Conservation (phyloP, 2,113 vertebrate species). For the Cynopterus brachyotis region DNA sequence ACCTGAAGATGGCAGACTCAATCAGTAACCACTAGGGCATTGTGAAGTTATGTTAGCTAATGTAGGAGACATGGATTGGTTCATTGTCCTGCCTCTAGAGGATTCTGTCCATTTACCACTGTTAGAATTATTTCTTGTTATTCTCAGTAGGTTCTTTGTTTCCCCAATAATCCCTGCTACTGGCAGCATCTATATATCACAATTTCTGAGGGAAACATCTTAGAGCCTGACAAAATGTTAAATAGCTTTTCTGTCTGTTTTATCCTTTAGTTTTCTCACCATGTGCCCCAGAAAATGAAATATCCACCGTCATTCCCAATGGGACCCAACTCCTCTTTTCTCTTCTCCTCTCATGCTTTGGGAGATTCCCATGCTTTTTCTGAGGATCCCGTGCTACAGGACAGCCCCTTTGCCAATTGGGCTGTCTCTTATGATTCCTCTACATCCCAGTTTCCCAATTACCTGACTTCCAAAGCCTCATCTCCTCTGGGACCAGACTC, state of each 20-base stretch:
- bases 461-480: slow-evolving; percentile 80
- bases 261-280: slow-evolving; percentile 78
- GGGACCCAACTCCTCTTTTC: slow-evolving; percentile 83
- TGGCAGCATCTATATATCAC: slow-evolving; percentile 6
- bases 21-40: not conserved
- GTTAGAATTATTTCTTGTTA: slow-evolving; percentile 50
- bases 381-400: slow-evolving; percentile 87
- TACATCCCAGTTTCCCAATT: slow-evolving; percentile 86
- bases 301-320: slow-evolving; percentile 89
- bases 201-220: not conserved
- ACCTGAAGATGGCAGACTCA: not conserved
- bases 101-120: not conserved
- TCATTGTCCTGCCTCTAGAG: not conserved
- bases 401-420: slow-evolving; percentile 90
- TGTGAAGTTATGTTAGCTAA: slow-evolving; percentile 27
- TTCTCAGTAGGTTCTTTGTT: slow-evolving; percentile 57
- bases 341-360: slow-evolving; percentile 86
- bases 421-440: slow-evolving; percentile 89
- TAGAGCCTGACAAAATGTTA: slow-evolving; percentile 61
- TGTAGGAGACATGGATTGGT: not conserved
- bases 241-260: slow-evolving; percentile 70
- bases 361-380: slow-evolving; percentile 81
- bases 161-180: not conserved
- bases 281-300: slow-evolving; percentile 87
- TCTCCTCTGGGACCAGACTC: slow-evolving; percentile 88